A percentile compares a stretch with the other conserved stretches of the same genome.
These are phyloP conservation scores for Acanthurus leucopareius DNA, from an alignment of 2,797 vertebrate species.

Conservation along the genomic window DNA sequence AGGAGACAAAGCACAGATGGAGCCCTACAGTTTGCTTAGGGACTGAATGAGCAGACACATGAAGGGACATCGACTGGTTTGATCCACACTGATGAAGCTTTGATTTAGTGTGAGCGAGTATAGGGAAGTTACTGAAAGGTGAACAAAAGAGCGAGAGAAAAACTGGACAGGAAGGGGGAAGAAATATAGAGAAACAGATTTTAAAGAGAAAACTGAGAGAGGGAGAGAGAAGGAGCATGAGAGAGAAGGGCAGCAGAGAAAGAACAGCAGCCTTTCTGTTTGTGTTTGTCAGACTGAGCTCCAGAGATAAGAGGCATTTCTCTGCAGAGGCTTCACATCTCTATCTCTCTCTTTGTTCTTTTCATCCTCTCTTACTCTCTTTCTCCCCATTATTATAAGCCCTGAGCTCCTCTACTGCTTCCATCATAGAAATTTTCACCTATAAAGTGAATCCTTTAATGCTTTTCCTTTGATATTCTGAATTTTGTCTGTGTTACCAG, in stretches of 20 bases:
- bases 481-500: slow-evolving; percentile 12
- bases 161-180: not conserved
- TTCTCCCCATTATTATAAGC: slow-evolving; percentile 16
- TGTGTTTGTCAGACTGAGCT: slow-evolving; percentile 57
- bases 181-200: slow-evolving; percentile 20
- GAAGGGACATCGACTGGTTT: slow-evolving; percentile 35
- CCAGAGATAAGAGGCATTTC: slow-evolving; percentile 53
- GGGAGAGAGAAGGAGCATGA: slow-evolving; percentile 4
- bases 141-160: slow-evolving; percentile 21
- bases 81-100: slow-evolving; percentile 55
- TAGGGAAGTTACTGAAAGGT: slow-evolving; percentile 21
- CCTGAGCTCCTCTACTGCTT: slow-evolving; percentile 42
- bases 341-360: slow-evolving; percentile 42
- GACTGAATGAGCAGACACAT: slow-evolving; percentile 15
- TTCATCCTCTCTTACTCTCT: slow-evolving; percentile 19
- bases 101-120: slow-evolving; percentile 67
- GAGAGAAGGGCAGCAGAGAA: slow-evolving; percentile 13
- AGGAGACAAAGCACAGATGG: slow-evolving; percentile 21
- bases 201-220: slow-evolving; percentile 1
- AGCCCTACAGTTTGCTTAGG: slow-evolving; percentile 23
- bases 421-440: slow-evolving; percentile 48
- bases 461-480: slow-evolving; percentile 43
- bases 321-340: slow-evolving; percentile 55
- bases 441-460: slow-evolving; percentile 45
- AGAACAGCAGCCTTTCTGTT: slow-evolving; percentile 38